Base-by-base conservation (phyloP, 2,113 vertebrate species). In the Gymnocephalus cernua region DNA sequence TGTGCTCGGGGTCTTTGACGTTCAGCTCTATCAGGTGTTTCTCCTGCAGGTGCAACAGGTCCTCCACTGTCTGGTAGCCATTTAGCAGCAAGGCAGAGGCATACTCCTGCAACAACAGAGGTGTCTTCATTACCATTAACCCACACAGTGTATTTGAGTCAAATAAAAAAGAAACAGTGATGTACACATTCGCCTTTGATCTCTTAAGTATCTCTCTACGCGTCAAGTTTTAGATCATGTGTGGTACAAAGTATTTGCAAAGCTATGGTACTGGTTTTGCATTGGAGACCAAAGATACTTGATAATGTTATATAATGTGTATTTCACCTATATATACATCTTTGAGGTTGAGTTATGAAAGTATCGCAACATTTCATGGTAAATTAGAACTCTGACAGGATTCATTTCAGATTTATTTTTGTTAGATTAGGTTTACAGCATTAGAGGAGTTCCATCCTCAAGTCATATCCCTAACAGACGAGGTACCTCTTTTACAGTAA, bases 11-110 rank as follows among this genome's bases (percentile, higher is more conserved):
- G 74, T 98, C 95, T 3, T 92, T 94, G 88, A 99, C 95, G 74
- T 98, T 98, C 87, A 99, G 93, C 93, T 99, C 98, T 53, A 97
- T 95, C 65, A 99, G 94, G 80, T 99, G 97, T 85, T 96, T 97
- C 67, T 99, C 98, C 80, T 97, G 94, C 85, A 99, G 93, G 76
- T 99, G 95, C 84, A 94, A 96, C 84, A 99, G 94, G 92, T 99
- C 98, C n/a, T 99, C 98, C 71, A 97, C 93, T 4, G 93, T 96
- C 94, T 99, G 96, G 86, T 99, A 99, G 74, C 98, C 98, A 19
- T 99, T 99, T 45, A 99, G 92, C 82, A 99, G 93, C 88, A 99
- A 84, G 0, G 97, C 96, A 50, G 98, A 97, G 66, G 94, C 90
- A 9, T 99, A 97, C 65, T 99, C 97, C 98, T 99, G 69, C 12